phyloP scores from a whole-genome alignment of 2,888 invertebrate species.

The Stenodema calcarata region DNA sequence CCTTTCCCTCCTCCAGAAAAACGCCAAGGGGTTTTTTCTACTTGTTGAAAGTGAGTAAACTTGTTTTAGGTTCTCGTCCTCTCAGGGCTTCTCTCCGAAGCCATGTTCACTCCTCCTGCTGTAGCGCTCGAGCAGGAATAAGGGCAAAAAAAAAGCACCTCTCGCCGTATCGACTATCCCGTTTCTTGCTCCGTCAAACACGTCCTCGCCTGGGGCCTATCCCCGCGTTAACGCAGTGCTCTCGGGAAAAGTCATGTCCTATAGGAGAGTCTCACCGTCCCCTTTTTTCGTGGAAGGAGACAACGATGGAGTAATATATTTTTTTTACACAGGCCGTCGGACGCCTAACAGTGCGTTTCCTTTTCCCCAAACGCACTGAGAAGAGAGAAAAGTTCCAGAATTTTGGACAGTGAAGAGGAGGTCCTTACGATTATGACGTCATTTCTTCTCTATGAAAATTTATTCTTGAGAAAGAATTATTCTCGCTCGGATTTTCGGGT shows the following conservation, averaged over 20 bases:
- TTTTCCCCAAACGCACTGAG: not conserved
- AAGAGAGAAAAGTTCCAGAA: no score
- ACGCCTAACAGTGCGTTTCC: not conserved
- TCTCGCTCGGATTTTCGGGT: no score
- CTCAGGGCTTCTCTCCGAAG: not conserved
- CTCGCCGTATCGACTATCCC: not conserved
- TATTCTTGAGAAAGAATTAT: no score
- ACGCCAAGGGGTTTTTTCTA: constrained; percentile 77
- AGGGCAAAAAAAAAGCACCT: not conserved
- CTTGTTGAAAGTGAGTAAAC: constrained; percentile 73
- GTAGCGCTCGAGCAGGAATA: not conserved
- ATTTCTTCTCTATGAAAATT: no score
- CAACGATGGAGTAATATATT: not conserved
- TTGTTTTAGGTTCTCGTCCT: not conserved
- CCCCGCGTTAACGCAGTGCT: constrained; percentile 8
- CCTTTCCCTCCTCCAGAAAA: constrained; percentile 72
- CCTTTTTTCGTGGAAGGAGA: not conserved
- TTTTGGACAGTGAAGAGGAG: no score
- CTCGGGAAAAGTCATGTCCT: constrained; percentile 7
- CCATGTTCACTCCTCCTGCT: not conserved
- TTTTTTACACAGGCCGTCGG: not conserved
- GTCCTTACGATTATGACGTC: no score
- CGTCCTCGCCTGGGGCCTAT: constrained; percentile 14
- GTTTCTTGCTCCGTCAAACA: constrained; percentile 28
- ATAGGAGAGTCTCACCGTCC: not conserved